Evolutionary conservation across 1,140 invertebrate species (phyloP).

Genomic region (Magallana gigas): DNA sequence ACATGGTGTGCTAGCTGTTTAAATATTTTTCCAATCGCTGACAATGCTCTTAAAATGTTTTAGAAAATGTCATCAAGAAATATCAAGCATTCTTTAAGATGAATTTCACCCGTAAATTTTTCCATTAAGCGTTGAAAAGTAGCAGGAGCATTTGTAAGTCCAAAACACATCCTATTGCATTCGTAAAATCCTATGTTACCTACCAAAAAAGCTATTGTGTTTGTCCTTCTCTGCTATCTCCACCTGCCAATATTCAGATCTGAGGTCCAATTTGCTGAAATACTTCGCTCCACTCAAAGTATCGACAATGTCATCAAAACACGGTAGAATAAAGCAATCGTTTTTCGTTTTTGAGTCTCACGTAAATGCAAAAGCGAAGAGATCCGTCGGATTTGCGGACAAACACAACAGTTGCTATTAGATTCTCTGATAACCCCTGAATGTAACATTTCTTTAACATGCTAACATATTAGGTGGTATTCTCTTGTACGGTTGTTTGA

Average conservation of each 20-base stretch:
- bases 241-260: constrained; percentile 43
- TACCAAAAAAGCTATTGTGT: constrained; percentile 34
- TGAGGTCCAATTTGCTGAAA: constrained; percentile 39
- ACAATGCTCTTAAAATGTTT: constrained; percentile 42
- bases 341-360: background rate
- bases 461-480: constrained; percentile 45
- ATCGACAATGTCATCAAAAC: constrained; percentile 32
- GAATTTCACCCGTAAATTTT: constrained; percentile 44
- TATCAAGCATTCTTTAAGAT: constrained; percentile 46
- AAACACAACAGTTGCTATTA: constrained; percentile 39
- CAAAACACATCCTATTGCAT: constrained; percentile 41
- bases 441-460: constrained; percentile 11
- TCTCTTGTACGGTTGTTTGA: constrained; percentile 40
- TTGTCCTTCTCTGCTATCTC: constrained; percentile 28
- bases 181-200: constrained; percentile 46
- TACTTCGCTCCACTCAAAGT: background rate
- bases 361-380: constrained; percentile 21
- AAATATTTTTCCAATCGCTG: constrained; percentile 43
- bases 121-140: constrained; percentile 43
- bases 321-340: background rate
- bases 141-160: constrained; percentile 45
- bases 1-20: constrained; percentile 4
- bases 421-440: constrained; percentile 37
- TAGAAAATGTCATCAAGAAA: constrained; percentile 44
- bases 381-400: constrained; percentile 37